Evolutionary conservation across 2,888 invertebrate genomes (phyloP), one percentile per base, ranked within the genome.

Genomic region (Gerris lacustris): DNA sequence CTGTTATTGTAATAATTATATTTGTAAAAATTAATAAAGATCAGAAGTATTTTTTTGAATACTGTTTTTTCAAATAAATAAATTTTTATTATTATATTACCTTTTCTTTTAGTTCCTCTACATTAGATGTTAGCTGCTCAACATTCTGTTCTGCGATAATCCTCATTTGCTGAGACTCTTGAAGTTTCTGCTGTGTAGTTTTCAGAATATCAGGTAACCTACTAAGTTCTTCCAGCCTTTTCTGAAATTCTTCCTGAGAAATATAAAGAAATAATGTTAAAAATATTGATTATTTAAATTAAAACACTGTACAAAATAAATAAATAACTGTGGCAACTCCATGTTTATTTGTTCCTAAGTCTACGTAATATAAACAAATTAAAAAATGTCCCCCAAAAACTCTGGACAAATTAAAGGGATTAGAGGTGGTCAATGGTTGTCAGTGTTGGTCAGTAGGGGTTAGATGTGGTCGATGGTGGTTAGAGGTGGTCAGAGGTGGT

Each of bases 141-240:
- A 86, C 85, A 75, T 86, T 87, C 70, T 87, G 83, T 76, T 89
- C 88, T 0, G 87, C 86, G 5, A 87, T 79, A 6, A 86, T 81
- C 74, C 88, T 87, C 77, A 86, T 81, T 75, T 88, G 88, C 76
- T 88, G 87, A 0, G 86, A 85, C 77, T 89, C 88, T 77, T 88
- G 87, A 67, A 89, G 79, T 75, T 86, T 85, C 75, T 85, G 77
- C 78, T 89, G 88, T 0, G 88, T 87, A 47, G 86, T 85, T 77
- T 87, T 88, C 74, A 89, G 79, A 45, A 89, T 83, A 73, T 88
- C 88, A 0, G 88, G 88, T 44, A 89, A 82, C 0, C 88, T 88
- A 0, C 87, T 85, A 67, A 89, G 79, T 79, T 89, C 88, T 72
- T 86, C 86, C 43, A 89, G 80, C 78, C 88, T 88, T 77, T 88